Conservation (phyloP, 2,888 invertebrate species). For the Tenthredo notha region DNA sequence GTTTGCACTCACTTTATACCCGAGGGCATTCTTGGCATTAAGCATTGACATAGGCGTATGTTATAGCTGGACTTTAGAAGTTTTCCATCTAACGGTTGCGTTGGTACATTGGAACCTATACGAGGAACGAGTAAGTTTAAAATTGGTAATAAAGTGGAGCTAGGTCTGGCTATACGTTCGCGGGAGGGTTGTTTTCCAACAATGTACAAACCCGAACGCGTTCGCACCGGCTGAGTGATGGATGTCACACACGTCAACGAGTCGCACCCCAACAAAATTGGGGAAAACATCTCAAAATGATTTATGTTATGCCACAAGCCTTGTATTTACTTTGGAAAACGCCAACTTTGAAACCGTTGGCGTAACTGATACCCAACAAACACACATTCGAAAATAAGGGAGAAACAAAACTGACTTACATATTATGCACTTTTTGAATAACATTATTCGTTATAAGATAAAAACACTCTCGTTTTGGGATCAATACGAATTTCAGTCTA, state of each 20-base stretch:
- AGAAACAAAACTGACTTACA: background rate
- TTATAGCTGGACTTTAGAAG: background rate
- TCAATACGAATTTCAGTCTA: background rate
- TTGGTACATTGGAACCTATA: slow-evolving; percentile 16
- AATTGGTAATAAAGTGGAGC: slow-evolving; percentile 50
- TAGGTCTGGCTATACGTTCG: slow-evolving; percentile 35
- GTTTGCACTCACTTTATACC: background rate
- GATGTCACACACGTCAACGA: slow-evolving; percentile 64
- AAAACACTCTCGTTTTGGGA: background rate
- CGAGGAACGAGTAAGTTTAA: slow-evolving; percentile 51
- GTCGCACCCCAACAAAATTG: slow-evolving; percentile 58
- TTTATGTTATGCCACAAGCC: slow-evolving; percentile 60
- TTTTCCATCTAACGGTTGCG: background rate
- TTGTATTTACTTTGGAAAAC: slow-evolving; percentile 38
- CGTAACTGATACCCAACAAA: background rate
- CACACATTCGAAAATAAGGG: background rate
- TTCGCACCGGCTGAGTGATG: slow-evolving; percentile 56
- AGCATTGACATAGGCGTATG: slow-evolving; percentile 6
- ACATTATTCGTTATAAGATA: background rate
- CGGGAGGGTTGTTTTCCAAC: slow-evolving; percentile 53
- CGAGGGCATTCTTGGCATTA: slow-evolving; percentile 6
- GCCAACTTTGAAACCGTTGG: slow-evolving; percentile 7
- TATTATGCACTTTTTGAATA: background rate
- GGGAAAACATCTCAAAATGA: slow-evolving; percentile 62
- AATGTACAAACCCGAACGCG: slow-evolving; percentile 20